Conservation (phyloP, 2,888 invertebrate species). For the Tyria jacobaeae region DNA sequence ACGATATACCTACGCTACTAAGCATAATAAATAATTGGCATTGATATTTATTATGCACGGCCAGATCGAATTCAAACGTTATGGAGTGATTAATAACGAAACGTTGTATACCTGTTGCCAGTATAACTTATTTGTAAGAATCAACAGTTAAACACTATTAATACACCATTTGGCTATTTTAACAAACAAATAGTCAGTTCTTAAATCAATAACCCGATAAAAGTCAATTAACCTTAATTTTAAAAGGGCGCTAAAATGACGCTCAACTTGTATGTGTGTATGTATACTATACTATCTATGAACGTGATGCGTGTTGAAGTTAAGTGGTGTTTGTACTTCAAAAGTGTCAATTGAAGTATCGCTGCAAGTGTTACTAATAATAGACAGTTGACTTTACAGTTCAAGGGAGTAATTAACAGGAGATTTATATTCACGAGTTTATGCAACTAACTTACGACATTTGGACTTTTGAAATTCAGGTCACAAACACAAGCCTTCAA, state of each 20-base stretch:
- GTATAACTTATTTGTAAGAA: conserved; percentile 46
- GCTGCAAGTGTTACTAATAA: conserved; percentile 42
- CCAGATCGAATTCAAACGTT: conserved; percentile 25
- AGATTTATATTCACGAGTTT: neutral
- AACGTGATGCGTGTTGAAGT: neutral
- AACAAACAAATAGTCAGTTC: conserved; percentile 59
- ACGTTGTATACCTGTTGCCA: conserved; percentile 13
- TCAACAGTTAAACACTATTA: conserved; percentile 38
- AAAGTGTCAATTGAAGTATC: conserved; percentile 32
- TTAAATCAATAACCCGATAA: conserved; percentile 66
- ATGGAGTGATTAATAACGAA: conserved; percentile 29
- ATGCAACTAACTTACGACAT: neutral
- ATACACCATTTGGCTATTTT: conserved; percentile 51
- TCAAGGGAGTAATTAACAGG: conserved; percentile 61
- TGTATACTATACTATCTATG: neutral
- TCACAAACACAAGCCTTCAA: neutral
- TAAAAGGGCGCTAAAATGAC: conserved; percentile 61
- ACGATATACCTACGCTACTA: neutral
- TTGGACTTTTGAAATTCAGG: neutral
- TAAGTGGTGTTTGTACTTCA: conserved; percentile 18
- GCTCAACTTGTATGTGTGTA: conserved; percentile 27
- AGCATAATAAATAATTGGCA: neutral
- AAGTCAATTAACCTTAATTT: conserved; percentile 75
- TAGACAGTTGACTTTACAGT: conserved; percentile 62
- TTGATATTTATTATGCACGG: neutral